A percentile compares a stretch with the other conserved stretches of the same genome.
These are phyloP conservation scores for Subacronicta megacephala DNA, from an alignment of 2,888 invertebrate species.

Conservation along the genomic window DNA sequence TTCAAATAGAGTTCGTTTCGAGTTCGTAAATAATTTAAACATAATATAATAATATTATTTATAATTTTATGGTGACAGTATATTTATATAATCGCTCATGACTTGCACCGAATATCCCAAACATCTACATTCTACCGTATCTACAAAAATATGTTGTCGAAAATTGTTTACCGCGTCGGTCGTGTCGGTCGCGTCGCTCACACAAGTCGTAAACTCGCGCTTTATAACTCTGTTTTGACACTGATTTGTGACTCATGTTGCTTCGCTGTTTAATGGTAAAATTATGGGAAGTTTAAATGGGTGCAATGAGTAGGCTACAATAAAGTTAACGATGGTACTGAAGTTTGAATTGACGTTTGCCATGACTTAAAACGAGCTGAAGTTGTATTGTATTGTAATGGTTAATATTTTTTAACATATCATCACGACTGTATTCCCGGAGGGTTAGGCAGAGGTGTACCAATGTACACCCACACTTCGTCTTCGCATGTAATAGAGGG, in stretches of 20 bases:
- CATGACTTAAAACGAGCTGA: conserved; percentile 5
- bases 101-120: conserved; percentile 28
- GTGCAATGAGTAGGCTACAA: conserved; percentile 6
- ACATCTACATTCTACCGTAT: conserved; percentile 59
- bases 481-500: too few species aligned
- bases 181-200: conserved; percentile 38
- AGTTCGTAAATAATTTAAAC: too few species aligned
- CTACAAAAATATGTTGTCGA: conserved; percentile 67
- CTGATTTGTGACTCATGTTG: conserved; percentile 44
- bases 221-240: conserved; percentile 44
- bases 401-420: not conserved
- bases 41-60: too few species aligned
- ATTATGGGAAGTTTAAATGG: conserved; percentile 36
- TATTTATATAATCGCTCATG: conserved; percentile 1
- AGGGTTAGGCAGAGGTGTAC: too few species aligned
- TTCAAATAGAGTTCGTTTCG: too few species aligned
- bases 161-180: conserved; percentile 65
- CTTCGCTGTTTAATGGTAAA: conserved; percentile 31
- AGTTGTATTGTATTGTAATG: not conserved
- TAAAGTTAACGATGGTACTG: conserved; percentile 13
- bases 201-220: conserved; percentile 42
- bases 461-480: too few species aligned
- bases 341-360: conserved; percentile 16
- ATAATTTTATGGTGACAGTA: too few species aligned
- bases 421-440: too few species aligned